These are phyloP conservation scores for Trachelus iudaicus DNA, from an alignment of 2,888 invertebrate genomes.

Conservation along the genomic window DNA sequence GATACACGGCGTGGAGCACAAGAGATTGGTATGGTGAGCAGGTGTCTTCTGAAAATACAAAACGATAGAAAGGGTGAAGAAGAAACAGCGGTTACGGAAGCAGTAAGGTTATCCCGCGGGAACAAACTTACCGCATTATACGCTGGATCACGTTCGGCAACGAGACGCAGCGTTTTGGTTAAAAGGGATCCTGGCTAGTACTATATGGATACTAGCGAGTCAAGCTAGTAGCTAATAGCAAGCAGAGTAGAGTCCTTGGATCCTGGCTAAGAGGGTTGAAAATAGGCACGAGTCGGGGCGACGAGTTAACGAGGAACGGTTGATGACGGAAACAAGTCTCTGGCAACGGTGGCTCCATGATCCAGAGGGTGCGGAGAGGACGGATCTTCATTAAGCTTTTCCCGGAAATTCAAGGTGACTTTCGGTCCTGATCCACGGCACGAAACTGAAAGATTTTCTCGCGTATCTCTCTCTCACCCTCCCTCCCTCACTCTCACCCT, in stretches of 20 bases:
- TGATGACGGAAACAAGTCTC: conserved; percentile 7
- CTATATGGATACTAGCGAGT: conserved; percentile 17
- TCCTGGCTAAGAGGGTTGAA: background rate
- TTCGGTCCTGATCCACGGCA: background rate
- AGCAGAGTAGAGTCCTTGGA: background rate
- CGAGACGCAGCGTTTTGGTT: conserved; percentile 35
- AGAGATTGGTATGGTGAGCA: background rate
- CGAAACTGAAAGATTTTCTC: background rate
- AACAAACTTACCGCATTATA: conserved; percentile 47
- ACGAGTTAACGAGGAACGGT: conserved; percentile 5
- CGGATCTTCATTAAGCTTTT: conserved; percentile 21
- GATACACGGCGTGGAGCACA: background rate
- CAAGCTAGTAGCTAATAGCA: background rate
- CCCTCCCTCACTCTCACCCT: background rate
- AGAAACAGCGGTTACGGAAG: conserved; percentile 10
- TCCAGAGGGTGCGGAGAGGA: background rate
- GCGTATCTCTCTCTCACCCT: background rate
- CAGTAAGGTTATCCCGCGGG: conserved; percentile 41
- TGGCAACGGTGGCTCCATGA: background rate
- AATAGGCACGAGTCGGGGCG: background rate
- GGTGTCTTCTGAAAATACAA: conserved; percentile 5
- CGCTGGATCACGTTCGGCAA: conserved; percentile 39
- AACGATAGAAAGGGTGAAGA: conserved; percentile 15
- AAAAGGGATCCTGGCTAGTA: conserved; percentile 32
- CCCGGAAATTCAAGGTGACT: conserved; percentile 7